Evolutionary conservation across 2,888 invertebrate species (phyloP).

Genomic region (Hoplodrina ambigua): DNA sequence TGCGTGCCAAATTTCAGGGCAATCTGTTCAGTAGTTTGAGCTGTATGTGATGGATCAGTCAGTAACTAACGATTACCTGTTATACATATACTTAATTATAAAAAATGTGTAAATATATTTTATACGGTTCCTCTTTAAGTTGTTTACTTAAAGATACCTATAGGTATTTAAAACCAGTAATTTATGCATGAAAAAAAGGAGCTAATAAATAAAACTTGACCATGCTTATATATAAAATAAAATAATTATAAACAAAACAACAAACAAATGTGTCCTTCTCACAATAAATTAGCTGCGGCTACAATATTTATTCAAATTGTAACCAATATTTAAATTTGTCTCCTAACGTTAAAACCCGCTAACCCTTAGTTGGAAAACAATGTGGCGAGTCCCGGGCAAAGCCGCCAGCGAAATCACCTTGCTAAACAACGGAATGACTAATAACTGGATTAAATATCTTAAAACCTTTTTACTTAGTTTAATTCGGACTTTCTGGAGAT

Average conservation of each 20-base stretch:
- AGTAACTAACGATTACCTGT: too few species aligned
- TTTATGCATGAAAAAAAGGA: slow-evolving; percentile 16
- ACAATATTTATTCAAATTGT: slow-evolving; percentile 60
- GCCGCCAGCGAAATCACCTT: slow-evolving; percentile 60
- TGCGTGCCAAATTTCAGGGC: too few species aligned
- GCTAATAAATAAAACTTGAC: slow-evolving; percentile 12
- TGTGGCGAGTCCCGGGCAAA: slow-evolving; percentile 58
- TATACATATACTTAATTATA: too few species aligned
- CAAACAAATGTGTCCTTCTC: slow-evolving; percentile 44
- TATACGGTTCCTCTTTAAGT: too few species aligned
- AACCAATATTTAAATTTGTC: slow-evolving; percentile 63
- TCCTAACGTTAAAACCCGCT: slow-evolving; percentile 64
- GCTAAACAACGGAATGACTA: slow-evolving; percentile 72
- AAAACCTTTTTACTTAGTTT: slow-evolving; percentile 77
- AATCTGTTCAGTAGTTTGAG: too few species aligned
- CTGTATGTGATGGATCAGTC: too few species aligned
- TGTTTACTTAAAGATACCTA: too few species aligned
- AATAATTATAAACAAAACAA: slow-evolving; percentile 37
- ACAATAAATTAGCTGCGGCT: slow-evolving; percentile 46
- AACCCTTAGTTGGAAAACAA: slow-evolving; percentile 68
- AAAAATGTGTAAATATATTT: too few species aligned
- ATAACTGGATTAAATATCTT: slow-evolving; percentile 76
- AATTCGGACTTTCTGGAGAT: slow-evolving; percentile 73
- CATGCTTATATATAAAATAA: slow-evolving; percentile 33
- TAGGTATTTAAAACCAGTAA: slow-evolving; percentile 1